Evolutionary conservation across 2,113 vertebrate genomes (phyloP).

Genomic region (Sylvia atricapilla): DNA sequence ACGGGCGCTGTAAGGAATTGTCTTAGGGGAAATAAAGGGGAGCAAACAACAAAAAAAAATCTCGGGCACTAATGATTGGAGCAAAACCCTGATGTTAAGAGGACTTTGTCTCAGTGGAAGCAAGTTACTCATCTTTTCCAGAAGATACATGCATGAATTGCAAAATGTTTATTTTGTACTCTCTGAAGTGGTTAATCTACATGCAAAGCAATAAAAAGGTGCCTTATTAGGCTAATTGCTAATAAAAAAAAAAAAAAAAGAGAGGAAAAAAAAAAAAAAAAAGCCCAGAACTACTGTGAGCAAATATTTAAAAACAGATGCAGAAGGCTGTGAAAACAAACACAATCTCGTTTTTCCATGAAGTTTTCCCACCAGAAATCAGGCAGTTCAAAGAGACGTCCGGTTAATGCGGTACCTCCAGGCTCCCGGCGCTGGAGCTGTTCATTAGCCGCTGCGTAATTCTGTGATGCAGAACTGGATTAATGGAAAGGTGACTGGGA

Average conservation of each 20-base stretch:
- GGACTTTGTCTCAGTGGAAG: slow-evolving; percentile 44
- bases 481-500: slow-evolving; percentile 69
- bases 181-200: slow-evolving; percentile 69
- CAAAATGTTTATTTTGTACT: slow-evolving; percentile 66
- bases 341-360: background rate
- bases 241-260: background rate
- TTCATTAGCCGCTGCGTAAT: slow-evolving; percentile 61
- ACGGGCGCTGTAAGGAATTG: background rate
- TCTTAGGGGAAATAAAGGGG: slow-evolving; percentile 39
- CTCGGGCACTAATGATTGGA: background rate
- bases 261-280: background rate
- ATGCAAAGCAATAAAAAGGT: slow-evolving; percentile 62
- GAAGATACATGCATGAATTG: slow-evolving; percentile 13
- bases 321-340: slow-evolving; percentile 63
- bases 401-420: slow-evolving; percentile 62
- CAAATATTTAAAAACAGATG: slow-evolving; percentile 65
- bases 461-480: slow-evolving; percentile 64
- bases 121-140: slow-evolving; percentile 49
- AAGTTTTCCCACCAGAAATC: slow-evolving; percentile 71
- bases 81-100: slow-evolving; percentile 39
- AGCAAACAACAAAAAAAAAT: background rate
- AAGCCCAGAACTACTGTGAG: background rate
- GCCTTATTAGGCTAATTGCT: slow-evolving; percentile 70
- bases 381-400: slow-evolving; percentile 61
- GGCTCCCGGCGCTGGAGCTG: slow-evolving; percentile 45